Evolutionary conservation across 1,140 invertebrate species (phyloP).

Genomic region (Ceratina japonica): DNA sequence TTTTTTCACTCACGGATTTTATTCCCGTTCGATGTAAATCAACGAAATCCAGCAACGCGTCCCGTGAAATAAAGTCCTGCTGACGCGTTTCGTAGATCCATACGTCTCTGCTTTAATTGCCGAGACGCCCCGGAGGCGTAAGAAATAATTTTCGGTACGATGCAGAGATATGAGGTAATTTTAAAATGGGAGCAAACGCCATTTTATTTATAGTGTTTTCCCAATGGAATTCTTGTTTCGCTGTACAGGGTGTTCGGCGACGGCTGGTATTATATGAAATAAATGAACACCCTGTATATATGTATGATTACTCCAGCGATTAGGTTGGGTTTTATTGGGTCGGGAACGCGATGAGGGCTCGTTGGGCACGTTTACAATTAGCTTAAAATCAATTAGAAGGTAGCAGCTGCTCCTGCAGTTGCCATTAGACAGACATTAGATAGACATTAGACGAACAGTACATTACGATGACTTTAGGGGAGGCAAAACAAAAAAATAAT

Average conservation of each 20-base stretch:
- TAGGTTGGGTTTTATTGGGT: too few relatives aligned
- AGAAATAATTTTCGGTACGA: too few relatives aligned
- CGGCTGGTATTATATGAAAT: too few relatives aligned
- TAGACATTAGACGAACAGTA: conserved; percentile 12
- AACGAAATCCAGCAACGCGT: not conserved
- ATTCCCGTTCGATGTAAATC: conserved; percentile 24
- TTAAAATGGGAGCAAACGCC: too few relatives aligned
- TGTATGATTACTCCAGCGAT: too few relatives aligned
- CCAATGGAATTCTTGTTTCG: too few relatives aligned
- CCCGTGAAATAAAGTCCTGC: not conserved
- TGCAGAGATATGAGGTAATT: not conserved
- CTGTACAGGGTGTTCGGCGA: too few relatives aligned
- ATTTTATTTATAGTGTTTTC: too few relatives aligned
- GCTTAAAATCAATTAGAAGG: conserved; percentile 55
- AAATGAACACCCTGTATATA: too few relatives aligned
- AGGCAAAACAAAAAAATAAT: too few relatives aligned
- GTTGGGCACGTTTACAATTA: conserved; percentile 27
- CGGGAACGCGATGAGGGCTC: too few relatives aligned
- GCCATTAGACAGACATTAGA: conserved; percentile 35
- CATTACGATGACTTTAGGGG: conserved; percentile 25
- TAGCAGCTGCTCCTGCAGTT: conserved; percentile 11
- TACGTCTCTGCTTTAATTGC: not conserved
- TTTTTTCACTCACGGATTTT: not conserved
- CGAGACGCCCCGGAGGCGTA: too few relatives aligned
- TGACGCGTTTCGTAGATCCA: not conserved